These are phyloP conservation scores for Drosophila erecta DNA, from an alignment of 1,140 invertebrate genomes.

Conservation along the genomic window DNA sequence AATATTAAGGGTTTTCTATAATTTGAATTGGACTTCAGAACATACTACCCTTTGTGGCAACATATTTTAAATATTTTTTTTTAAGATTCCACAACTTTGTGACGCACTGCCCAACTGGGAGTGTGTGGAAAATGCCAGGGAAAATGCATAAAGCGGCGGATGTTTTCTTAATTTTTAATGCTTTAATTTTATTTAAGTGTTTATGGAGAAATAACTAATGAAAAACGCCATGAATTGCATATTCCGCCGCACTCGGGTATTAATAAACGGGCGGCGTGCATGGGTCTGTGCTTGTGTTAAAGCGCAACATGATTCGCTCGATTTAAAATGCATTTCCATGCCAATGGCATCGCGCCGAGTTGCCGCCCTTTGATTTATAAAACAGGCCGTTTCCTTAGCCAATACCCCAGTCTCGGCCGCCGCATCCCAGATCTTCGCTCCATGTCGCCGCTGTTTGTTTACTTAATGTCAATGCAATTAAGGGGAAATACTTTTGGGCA, in stretches of 20 bases:
- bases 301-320: constrained; percentile 81
- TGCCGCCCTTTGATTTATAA: constrained; percentile 81
- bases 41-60: neutral
- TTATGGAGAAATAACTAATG: constrained; percentile 83
- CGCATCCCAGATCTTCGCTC: constrained; percentile 31
- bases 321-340: constrained; percentile 81
- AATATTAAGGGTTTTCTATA: no score
- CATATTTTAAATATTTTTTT: neutral
- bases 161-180: constrained; percentile 70
- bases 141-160: constrained; percentile 74
- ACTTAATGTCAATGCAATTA: constrained; percentile 72
- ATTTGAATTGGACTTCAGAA: neutral
- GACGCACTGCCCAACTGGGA: constrained; percentile 11
- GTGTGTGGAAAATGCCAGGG: constrained; percentile 54
- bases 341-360: constrained; percentile 79
- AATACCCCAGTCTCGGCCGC: constrained; percentile 13
- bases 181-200: constrained; percentile 81
- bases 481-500: constrained; percentile 37
- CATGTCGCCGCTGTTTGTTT: constrained; percentile 53
- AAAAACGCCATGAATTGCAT: constrained; percentile 72
- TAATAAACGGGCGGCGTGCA: constrained; percentile 63
- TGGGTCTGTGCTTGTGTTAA: constrained; percentile 67
- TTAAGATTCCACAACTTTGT: neutral
- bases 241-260: constrained; percentile 63
- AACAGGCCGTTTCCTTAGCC: constrained; percentile 43